Conservation (phyloP, 2,888 invertebrate genomes). For the Cryptus armator region DNA sequence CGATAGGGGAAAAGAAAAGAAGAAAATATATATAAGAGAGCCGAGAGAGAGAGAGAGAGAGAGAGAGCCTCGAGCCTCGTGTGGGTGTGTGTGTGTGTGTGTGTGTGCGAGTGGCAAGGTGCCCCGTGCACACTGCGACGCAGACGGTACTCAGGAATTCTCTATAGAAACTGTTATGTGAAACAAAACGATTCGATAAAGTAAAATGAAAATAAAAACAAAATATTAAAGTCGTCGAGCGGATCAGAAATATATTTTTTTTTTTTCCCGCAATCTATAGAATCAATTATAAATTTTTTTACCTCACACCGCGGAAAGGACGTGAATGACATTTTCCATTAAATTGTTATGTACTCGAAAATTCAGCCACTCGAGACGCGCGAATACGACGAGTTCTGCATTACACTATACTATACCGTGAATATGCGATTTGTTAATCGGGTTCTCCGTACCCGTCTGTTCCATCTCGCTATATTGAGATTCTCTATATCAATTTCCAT, state of each 20-base stretch:
- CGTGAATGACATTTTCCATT: constrained; percentile 41
- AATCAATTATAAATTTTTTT: not conserved
- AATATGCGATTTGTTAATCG: constrained; percentile 34
- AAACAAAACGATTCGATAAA: not conserved
- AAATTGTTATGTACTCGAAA: constrained; percentile 32
- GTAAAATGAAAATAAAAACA: constrained; percentile 10
- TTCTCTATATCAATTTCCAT: constrained; percentile 13
- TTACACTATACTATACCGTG: not conserved
- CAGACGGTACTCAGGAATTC: constrained; percentile 28
- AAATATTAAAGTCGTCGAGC: not conserved
- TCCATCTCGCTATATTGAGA: constrained; percentile 13
- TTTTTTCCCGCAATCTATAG: not conserved
- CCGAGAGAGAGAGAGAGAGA: not conserved
- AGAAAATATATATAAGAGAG: constrained; percentile 20
- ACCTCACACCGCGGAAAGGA: not conserved
- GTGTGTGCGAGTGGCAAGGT: constrained; percentile 42
- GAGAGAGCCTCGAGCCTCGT: not conserved
- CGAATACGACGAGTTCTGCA: constrained; percentile 9
- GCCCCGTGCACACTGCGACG: constrained; percentile 53
- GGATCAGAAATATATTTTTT: not conserved
- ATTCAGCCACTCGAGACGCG: constrained; percentile 40
- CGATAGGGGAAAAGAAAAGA: constrained; percentile 63
- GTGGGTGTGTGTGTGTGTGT: constrained; percentile 7
- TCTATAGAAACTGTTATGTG: not conserved
- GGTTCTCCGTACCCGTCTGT: constrained; percentile 30